Evolutionary conservation across 2,888 invertebrate species (phyloP), one percentile per base, ranked within the genome.

Genomic region (Aphrophora alni): DNA sequence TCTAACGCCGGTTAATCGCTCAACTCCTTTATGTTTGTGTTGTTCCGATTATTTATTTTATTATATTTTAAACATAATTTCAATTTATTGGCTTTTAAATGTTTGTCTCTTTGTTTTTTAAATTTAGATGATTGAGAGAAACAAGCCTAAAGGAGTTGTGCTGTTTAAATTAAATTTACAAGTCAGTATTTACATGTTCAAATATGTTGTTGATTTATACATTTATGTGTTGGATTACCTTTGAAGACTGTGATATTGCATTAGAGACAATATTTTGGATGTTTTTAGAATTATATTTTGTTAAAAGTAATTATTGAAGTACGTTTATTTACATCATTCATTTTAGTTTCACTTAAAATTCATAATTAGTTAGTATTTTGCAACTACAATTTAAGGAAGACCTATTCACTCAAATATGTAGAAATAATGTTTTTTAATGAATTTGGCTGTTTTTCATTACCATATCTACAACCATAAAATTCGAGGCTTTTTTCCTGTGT

Each of bases 21-120:
- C 44, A 73, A 59, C 78, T 78, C 78, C 78, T 73, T 69, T 75
- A 33, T 71, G 75, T 75, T 69, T 75, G 75, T 38, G 38, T 80
- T 75, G 33, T 33, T 33, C 33, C 8, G 33, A 33, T 33, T 33
- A 33, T 33, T 3, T 33, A 33, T 33, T 33, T 33, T 7, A 33
- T 33, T 33, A 33, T 33, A 33, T 33, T 7, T 44, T 14, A 44
- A 44, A 2, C 10, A 44, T 44, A 33, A 33, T 33, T 33, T 10
- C 4, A 10, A 33, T 33, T 33, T 44, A 14, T 44, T 44, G 14
- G 44, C 44, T 44, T 14, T 44, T 44, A 44, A 14, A 44, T 44
- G 12, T 44, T 44, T 33, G 4, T 4, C 10, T 14, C 17, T 44
- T 44, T 17, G 3, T 17, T 44, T 4, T 44, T 44, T 2, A 44